These are phyloP conservation scores for Tipula lateralis DNA, from an alignment of 2,888 invertebrate genomes.

Conservation along the genomic window DNA sequence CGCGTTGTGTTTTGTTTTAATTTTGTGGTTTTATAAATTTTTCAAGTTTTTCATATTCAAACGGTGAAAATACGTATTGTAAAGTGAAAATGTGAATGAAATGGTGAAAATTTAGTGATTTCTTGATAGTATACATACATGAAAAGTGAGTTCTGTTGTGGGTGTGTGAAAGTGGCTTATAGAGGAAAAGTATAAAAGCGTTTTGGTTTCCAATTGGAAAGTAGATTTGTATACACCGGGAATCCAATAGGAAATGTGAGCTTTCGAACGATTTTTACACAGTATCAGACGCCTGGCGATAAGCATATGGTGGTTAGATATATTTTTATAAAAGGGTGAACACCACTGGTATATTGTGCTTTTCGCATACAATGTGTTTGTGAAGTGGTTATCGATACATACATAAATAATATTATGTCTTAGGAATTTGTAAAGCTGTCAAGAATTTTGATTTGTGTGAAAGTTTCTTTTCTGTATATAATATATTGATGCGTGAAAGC, in stretches of 20 bases:
- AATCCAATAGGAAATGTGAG: neutral
- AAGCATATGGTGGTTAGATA: neutral
- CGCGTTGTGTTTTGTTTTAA: neutral
- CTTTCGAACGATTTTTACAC: neutral
- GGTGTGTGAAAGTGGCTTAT: neutral
- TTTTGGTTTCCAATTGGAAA: neutral
- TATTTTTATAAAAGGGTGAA: neutral
- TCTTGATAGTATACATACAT: neutral
- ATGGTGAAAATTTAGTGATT: neutral
- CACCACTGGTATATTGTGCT: neutral
- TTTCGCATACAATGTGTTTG: neutral
- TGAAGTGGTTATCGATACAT: neutral
- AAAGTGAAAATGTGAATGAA: neutral
- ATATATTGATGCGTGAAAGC: neutral
- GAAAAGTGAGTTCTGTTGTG: neutral
- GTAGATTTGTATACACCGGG: too few relatives aligned
- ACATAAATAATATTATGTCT: neutral
- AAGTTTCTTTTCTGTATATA: neutral
- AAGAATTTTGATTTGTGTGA: conserved; percentile 11
- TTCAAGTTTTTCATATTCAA: neutral
- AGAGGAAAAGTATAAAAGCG: neutral
- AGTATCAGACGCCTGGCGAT: neutral
- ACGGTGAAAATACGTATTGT: neutral
- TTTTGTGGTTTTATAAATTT: neutral
- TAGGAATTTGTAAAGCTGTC: neutral